Evolutionary conservation across 2,888 invertebrate species (phyloP), one percentile per base, ranked within the genome.

Genomic region (Drosophila maculinotata): DNA sequence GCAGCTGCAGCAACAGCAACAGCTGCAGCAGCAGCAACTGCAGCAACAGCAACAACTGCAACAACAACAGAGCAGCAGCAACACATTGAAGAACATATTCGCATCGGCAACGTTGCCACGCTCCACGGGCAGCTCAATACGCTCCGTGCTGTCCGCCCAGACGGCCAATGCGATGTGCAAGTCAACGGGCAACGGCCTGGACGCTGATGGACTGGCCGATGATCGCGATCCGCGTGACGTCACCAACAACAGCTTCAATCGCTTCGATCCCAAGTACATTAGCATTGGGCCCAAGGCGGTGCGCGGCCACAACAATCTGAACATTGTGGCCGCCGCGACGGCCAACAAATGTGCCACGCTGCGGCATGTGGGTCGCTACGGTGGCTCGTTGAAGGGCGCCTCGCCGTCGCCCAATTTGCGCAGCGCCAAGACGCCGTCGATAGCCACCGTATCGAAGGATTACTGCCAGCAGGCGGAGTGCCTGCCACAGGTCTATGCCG

Each of bases 211-310:
- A 0, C 31, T 72, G 25, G 53, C 64, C 71, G 90, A 90, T 30
- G 89, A 89, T 66, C 90, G 91, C 25, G 92, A 92, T 84, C 92
- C 92, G 5, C 89, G 92, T 5, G 92, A 92, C 60, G 92, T 92
- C 28, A 89, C 90, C 68, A 89, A 90, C 69, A 91, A 89, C 63
- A 91, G 91, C 67, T 92, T 92, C 77, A 92, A 92, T 82, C 90
- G 92, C 47, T 92, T 92, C 62, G 92, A 92, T 87, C 92, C 92
- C 53, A 92, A 92, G 72, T 92, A 92, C 63, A 91, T 92, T 1
- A 92, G 92, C 72, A 92, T 92, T 53, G 92, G 92, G 0, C 92
- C 92, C 35, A 92, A 92, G 75, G 90, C 91, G 30, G 89, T 91
- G 31, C 88, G 91, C 6, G 90, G 91, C 67, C 90, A 80, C 62